A percentile compares a stretch with the other conserved stretches of the same genome.
Conservation (phyloP, 1,140 invertebrate genomes). For the Ctenoplectra terminalis region DNA sequence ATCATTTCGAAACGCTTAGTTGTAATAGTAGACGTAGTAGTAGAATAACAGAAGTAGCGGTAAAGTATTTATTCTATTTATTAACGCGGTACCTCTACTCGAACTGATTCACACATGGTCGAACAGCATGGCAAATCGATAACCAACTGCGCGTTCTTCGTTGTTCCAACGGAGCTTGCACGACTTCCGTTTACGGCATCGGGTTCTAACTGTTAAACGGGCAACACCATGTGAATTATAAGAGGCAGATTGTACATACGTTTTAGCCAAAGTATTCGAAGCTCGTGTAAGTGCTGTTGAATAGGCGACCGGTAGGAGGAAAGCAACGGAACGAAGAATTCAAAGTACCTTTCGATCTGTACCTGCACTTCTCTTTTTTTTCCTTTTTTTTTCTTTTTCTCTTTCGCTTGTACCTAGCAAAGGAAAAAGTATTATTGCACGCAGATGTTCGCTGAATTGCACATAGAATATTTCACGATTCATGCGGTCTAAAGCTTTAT, state of each 20-base stretch:
- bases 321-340: slow-evolving; percentile 18
- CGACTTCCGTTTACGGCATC: slow-evolving; percentile 30
- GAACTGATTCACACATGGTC: slow-evolving; percentile 34
- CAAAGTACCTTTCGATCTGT: slow-evolving; percentile 36
- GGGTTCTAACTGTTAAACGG: slow-evolving; percentile 8
- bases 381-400: background rate
- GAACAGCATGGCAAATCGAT: slow-evolving; percentile 27
- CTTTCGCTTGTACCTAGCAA: background rate
- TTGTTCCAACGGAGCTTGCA: slow-evolving; percentile 12
- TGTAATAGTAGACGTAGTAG: background rate
- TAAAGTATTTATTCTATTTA: slow-evolving; percentile 53
- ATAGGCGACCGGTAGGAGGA: background rate
- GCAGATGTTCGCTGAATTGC: background rate
- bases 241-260: slow-evolving; percentile 23
- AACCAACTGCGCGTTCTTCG: slow-evolving; percentile 1
- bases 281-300: slow-evolving; percentile 10
- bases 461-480: background rate
- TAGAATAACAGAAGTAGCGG: slow-evolving; percentile 7
- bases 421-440: background rate
- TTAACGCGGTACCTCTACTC: slow-evolving; percentile 50
- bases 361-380: too few species aligned
- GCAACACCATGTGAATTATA: background rate
- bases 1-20: background rate
- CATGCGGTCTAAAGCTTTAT: background rate
- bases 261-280: slow-evolving; percentile 23